Evolutionary conservation across 2,797 vertebrate genomes (phyloP).

Genomic region (Parotocinclus haroldoi): DNA sequence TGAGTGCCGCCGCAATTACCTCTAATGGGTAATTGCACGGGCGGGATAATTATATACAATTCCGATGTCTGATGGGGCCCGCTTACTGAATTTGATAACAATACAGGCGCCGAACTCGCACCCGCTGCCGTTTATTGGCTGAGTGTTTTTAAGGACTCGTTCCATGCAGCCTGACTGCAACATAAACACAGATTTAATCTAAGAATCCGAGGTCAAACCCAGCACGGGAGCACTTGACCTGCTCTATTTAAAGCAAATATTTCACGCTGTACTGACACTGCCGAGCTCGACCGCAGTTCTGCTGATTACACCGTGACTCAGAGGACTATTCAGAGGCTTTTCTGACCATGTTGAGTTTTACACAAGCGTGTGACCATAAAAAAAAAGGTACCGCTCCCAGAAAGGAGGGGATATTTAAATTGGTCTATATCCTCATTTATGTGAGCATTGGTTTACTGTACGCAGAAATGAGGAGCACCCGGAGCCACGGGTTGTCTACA

Average conservation of each 20-base stretch:
- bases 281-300: constrained; percentile 12
- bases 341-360: too few relatives aligned
- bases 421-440: too few relatives aligned
- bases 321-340: too few relatives aligned
- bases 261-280: background rate
- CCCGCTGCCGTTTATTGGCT: constrained; percentile 31
- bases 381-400: too few relatives aligned
- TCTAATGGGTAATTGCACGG: constrained; percentile 52
- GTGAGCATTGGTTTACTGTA: too few relatives aligned
- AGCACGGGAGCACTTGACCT: constrained; percentile 16
- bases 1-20: constrained; percentile 48
- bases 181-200: constrained; percentile 8
- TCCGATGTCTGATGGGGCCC: constrained; percentile 49
- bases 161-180: constrained; percentile 14
- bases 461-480: too few relatives aligned
- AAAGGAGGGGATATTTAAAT: too few relatives aligned
- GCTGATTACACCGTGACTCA: constrained; percentile 5
- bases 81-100: constrained; percentile 51
- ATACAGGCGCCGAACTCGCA: constrained; percentile 32
- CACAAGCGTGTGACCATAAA: too few relatives aligned
- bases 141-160: constrained; percentile 23
- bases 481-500: too few relatives aligned
- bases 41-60: constrained; percentile 53
- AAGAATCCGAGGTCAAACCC: constrained; percentile 20
- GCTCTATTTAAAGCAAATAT: constrained; percentile 27